Evolutionary conservation across 64 coral and sea anemone genomes (phyloP), one percentile per base, ranked within the genome.

Genomic region (Actinia tenebrosa): DNA sequence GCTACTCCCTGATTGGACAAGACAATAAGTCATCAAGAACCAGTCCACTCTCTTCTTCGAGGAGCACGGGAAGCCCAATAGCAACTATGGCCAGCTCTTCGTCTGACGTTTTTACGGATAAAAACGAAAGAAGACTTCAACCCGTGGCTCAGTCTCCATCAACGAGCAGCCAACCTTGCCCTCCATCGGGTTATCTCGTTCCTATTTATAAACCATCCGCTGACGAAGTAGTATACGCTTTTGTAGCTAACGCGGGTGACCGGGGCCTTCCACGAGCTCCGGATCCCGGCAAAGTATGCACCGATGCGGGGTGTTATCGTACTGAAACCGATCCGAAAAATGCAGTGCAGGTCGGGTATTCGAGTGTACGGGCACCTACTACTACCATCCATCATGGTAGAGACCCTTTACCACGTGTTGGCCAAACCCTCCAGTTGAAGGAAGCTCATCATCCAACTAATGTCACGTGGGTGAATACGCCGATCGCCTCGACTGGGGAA

Each of bases 1-100:
- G 94, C 64, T 92, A 89, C 58, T 95, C 94, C 3, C 83, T 89
- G 55, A 56, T 79, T 2, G 69, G 84, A 50, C 47, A 82, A 75
- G 46, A 78, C 22, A 45, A 83, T 14, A 88, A 89, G 53, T 53
- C 47, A 7, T 19, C 85, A 16, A 66, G 78, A 23, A 22, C 44
- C 13, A 87, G 44, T 81, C 79, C 79, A 45, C 50, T 81, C 17
- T 22, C 79, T 53, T 81, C 79, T 50, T 44, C 79, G 10, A 50
- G 8, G 15, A 81, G 79, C 50, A 81, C 79, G 53, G 79, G 45
- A 16, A 81, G 22, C 79, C 79, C 79, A 53, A 37, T 52, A 53
- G 46, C 45, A 3, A 81, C 45, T 4, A 53, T 81, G 44, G 79
- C 79, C 14, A 50, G 79, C 27, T 18, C 79, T 18, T 52, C 79